phyloP scores from a whole-genome alignment of 2,113 vertebrate genomes.

The Cyanoramphus novaezelandiae region DNA sequence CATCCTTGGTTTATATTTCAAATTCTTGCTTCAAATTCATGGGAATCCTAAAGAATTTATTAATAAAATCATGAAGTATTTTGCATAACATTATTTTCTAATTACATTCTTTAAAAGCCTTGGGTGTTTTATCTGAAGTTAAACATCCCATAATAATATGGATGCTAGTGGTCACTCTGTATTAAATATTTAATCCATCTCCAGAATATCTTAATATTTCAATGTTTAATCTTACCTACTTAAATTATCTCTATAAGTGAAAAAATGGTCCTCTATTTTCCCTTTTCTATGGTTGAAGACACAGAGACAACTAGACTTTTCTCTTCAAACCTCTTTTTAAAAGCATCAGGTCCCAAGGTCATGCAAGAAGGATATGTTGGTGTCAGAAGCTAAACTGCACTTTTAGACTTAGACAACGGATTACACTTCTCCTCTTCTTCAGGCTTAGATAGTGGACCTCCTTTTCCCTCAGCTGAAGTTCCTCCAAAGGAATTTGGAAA shows the following conservation, averaged over 20 bases:
- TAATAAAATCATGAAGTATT: neutral
- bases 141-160: neutral
- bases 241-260: neutral
- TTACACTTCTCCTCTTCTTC: neutral
- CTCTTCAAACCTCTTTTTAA: neutral
- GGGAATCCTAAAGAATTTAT: neutral
- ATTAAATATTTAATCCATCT: neutral
- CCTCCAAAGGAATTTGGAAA: neutral
- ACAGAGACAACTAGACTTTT: neutral
- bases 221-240: neutral
- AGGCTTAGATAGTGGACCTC: neutral
- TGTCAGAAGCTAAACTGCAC: neutral
- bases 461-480: neutral
- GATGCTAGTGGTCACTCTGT: neutral
- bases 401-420: neutral
- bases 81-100: neutral
- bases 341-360: neutral
- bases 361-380: neutral
- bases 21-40: neutral
- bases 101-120: neutral
- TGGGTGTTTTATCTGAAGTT: neutral
- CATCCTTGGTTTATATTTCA: neutral
- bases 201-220: neutral
- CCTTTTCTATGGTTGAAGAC: neutral
- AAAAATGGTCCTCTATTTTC: neutral